phyloP scores from a whole-genome alignment of 2,113 vertebrate species.

The Chionomys nivalis region DNA sequence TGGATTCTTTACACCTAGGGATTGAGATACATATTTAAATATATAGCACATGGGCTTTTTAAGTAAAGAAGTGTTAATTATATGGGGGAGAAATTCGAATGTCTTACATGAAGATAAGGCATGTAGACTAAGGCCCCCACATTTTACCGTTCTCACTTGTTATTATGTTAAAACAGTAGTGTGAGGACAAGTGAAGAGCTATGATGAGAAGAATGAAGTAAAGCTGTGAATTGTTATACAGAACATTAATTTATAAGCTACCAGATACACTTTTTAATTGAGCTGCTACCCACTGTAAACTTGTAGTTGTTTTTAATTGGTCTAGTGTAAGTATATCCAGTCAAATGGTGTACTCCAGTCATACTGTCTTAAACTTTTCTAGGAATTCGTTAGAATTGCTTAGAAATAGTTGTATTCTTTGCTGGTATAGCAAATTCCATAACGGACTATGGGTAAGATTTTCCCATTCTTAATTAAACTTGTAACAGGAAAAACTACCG shows the following conservation, averaged over 20 bases:
- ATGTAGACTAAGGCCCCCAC: not conserved
- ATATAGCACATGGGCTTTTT: conserved; percentile 29
- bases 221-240: conserved; percentile 54
- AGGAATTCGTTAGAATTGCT: conserved; percentile 84
- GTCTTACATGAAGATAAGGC: conserved; percentile 72
- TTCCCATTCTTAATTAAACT: conserved; percentile 94
- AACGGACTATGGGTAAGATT: conserved; percentile 91
- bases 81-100: conserved; percentile 72
- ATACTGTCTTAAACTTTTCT: conserved; percentile 83
- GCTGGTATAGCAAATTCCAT: conserved; percentile 85
- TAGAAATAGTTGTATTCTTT: conserved; percentile 88
- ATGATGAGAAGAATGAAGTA: conserved; percentile 27
- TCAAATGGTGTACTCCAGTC: conserved; percentile 73
- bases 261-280: conserved; percentile 61
- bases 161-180: conserved; percentile 61
- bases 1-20: conserved; percentile 16
- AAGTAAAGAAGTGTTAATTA: conserved; percentile 60
- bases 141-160: conserved; percentile 47
- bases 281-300: conserved; percentile 65
- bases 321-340: conserved; percentile 70
- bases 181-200: not conserved
- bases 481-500: conserved; percentile 93
- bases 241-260: conserved; percentile 66
- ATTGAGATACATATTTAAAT: conserved; percentile 15
- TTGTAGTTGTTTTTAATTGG: conserved; percentile 49